A percentile compares a stretch with the other conserved stretches of the same genome.
Conservation (phyloP, 2,888 invertebrate genomes). For the Drosophila borealis region DNA sequence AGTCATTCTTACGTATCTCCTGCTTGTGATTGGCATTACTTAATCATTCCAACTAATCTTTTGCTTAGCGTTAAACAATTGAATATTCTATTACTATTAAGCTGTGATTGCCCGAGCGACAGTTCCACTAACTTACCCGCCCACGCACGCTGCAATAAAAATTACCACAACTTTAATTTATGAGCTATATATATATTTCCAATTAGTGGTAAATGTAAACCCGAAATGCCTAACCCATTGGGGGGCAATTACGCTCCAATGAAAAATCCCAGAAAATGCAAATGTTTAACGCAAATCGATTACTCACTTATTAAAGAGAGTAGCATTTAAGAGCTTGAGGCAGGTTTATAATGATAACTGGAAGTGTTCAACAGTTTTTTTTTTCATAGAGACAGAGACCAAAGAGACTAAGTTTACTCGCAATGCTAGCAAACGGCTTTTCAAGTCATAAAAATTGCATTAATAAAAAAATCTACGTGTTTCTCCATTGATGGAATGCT, state of each 20-base stretch:
- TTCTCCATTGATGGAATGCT: slow-evolving; percentile 38
- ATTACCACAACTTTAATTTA: background rate
- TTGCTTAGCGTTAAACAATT: background rate
- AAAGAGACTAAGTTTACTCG: slow-evolving; percentile 18
- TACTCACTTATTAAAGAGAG: slow-evolving; percentile 7
- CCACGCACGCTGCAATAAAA: background rate
- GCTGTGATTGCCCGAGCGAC: slow-evolving; percentile 4
- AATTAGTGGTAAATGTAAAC: background rate
- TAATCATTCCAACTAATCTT: background rate
- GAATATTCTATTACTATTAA: slow-evolving; percentile 4
- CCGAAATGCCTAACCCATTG: background rate
- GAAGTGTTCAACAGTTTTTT: no score
- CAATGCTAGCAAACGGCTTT: slow-evolving; percentile 7
- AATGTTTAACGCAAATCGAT: slow-evolving; percentile 22
- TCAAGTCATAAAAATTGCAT: slow-evolving; percentile 31
- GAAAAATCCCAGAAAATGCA: slow-evolving; percentile 40
- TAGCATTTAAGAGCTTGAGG: background rate
- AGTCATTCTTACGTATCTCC: no score
- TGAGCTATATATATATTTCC: slow-evolving; percentile 3
- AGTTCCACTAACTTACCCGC: background rate
- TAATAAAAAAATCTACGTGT: slow-evolving; percentile 31
- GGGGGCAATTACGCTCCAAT: slow-evolving; percentile 23
- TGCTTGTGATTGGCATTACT: background rate
- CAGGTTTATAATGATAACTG: background rate
- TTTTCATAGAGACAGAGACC: slow-evolving; percentile 13